Evolutionary conservation across 2,113 vertebrate species (phyloP).

Genomic region (Lepus americanus): DNA sequence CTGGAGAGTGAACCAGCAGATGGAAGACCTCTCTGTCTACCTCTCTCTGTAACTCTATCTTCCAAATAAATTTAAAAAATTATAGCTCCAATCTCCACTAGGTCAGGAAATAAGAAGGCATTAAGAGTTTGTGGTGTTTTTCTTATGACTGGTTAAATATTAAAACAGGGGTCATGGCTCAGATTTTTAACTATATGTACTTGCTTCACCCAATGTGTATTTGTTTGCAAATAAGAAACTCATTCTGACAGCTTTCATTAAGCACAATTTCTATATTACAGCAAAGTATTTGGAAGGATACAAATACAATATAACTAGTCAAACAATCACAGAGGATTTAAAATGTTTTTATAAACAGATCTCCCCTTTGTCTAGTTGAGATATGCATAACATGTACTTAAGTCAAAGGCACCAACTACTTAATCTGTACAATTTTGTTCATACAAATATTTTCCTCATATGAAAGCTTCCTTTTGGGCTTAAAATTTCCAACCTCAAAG

Average conservation of each 20-base stretch:
- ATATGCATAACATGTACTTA: slow-evolving; percentile 49
- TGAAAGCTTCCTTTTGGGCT: slow-evolving; percentile 44
- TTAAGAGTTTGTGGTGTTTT: too few relatives aligned
- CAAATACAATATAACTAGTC: slow-evolving; percentile 24
- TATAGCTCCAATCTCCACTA: background rate
- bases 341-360: slow-evolving; percentile 40
- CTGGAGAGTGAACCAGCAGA: too few relatives aligned
- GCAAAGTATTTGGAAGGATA: slow-evolving; percentile 46
- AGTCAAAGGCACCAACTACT: slow-evolving; percentile 49
- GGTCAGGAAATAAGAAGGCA: slow-evolving; percentile 11
- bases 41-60: too few relatives aligned
- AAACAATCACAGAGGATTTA: slow-evolving; percentile 29
- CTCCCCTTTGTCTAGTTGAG: slow-evolving; percentile 50
- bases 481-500: slow-evolving; percentile 33
- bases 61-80: too few relatives aligned
- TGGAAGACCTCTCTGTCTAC: too few relatives aligned
- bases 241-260: slow-evolving; percentile 29
- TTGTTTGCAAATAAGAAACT: slow-evolving; percentile 48
- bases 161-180: background rate
- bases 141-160: background rate
- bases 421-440: slow-evolving; percentile 34
- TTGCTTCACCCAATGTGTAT: background rate
- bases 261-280: slow-evolving; percentile 47
- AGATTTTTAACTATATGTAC: background rate
- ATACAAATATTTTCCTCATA: slow-evolving; percentile 50